Conservation (phyloP, 2,888 invertebrate genomes). For the Parnassius mnemosyne region DNA sequence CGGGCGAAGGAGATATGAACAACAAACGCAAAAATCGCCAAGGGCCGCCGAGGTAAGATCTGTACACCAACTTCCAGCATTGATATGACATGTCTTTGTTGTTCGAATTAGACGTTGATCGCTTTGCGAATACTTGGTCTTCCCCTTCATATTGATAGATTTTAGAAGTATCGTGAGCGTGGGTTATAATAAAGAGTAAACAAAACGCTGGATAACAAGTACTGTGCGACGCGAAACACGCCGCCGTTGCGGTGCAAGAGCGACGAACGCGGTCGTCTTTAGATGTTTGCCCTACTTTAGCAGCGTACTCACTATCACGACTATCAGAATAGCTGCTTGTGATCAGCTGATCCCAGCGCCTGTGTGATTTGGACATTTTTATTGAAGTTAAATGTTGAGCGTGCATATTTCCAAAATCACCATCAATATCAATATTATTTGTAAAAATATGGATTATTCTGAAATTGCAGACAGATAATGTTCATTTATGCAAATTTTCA, state of each 20-base stretch:
- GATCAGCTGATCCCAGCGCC: conserved; percentile 72
- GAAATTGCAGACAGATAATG: too few relatives aligned
- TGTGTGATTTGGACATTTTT: background rate
- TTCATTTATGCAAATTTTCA: too few relatives aligned
- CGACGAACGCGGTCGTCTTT: conserved; percentile 57
- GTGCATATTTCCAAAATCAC: background rate
- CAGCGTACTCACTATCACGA: conserved; percentile 52
- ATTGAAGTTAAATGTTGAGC: too few relatives aligned
- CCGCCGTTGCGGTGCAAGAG: conserved; percentile 52
- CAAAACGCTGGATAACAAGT: conserved; percentile 51
- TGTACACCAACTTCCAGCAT: conserved; percentile 54
- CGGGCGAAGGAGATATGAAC: conserved; percentile 85
- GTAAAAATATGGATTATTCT: background rate
- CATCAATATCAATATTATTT: conserved; percentile 4
- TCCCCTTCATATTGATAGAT: conserved; percentile 59
- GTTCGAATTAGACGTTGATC: conserved; percentile 50
- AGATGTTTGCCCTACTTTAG: conserved; percentile 77
- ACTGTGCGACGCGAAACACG: conserved; percentile 47
- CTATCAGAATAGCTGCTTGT: conserved; percentile 75
- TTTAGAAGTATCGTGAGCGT: conserved; percentile 46
- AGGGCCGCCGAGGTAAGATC: conserved; percentile 85
- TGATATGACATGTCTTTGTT: conserved; percentile 76
- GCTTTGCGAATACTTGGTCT: conserved; percentile 53
- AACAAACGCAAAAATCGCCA: conserved; percentile 92
- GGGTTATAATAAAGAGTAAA: conserved; percentile 59